phyloP scores from a whole-genome alignment of 1,140 invertebrate species.

The Archivesica marissinica region DNA sequence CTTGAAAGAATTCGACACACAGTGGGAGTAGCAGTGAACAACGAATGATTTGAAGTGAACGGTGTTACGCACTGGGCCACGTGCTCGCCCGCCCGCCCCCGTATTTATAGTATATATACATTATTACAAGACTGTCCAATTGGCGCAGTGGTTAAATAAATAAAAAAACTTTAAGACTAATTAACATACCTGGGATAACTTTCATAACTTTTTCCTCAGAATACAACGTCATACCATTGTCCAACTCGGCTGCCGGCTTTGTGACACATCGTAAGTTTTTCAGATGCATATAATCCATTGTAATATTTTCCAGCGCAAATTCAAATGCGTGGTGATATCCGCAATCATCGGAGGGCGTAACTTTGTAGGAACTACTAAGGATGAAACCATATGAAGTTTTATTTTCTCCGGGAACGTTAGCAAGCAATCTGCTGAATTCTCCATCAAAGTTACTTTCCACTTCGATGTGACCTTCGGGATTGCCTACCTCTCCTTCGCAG shows the following conservation, averaged over 20 bases:
- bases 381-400: neutral
- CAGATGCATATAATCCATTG: neutral
- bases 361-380: too few relatives aligned
- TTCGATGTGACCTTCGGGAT: neutral
- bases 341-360: neutral
- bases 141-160: too few relatives aligned
- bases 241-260: neutral
- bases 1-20: too few relatives aligned
- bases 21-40: too few relatives aligned
- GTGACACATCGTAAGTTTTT: neutral
- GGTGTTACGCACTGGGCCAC: too few relatives aligned
- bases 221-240: neutral
- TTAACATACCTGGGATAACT: slow-evolving; percentile 11
- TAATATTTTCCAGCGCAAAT: slow-evolving; percentile 7
- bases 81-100: too few relatives aligned
- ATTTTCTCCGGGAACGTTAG: neutral
- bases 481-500: neutral
- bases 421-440: neutral
- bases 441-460: neutral
- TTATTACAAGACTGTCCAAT: too few relatives aligned
- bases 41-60: too few relatives aligned
- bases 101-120: too few relatives aligned
- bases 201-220: neutral
- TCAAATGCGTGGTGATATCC: neutral
- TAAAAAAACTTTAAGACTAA: too few relatives aligned